Percentiles rank a stretch among this genome's conserved stretches.
Evolutionary conservation across 2,113 vertebrate species (phyloP).

Genomic region (Meles meles): DNA sequence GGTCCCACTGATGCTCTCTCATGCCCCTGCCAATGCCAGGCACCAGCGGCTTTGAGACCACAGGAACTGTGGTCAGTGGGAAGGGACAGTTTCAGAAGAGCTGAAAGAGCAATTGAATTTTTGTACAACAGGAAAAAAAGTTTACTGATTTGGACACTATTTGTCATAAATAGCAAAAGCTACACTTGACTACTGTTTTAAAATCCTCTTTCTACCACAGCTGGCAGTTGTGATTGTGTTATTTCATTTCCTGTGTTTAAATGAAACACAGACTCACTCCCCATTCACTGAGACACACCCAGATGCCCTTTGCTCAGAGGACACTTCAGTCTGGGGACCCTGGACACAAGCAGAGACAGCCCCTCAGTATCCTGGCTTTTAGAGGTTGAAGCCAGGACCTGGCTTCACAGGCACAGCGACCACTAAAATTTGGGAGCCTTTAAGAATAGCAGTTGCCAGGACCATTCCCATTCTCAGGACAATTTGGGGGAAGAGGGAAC

Average conservation of each 20-base stretch:
- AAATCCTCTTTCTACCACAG: background rate
- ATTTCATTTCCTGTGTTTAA: background rate
- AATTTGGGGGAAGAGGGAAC: background rate
- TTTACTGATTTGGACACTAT: conserved; percentile 67
- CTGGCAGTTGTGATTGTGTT: background rate
- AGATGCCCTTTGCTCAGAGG: background rate
- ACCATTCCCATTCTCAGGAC: background rate
- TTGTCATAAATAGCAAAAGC: conserved; percentile 79
- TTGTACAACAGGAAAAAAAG: conserved; percentile 50
- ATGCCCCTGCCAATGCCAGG: conserved; percentile 63
- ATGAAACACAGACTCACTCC: background rate
- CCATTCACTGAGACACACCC: background rate
- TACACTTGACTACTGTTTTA: conserved; percentile 76
- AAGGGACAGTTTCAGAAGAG: conserved; percentile 54
- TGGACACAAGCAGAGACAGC: background rate
- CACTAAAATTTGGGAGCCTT: background rate
- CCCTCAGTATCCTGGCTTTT: background rate
- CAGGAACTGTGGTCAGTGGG: conserved; percentile 30
- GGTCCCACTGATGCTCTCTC: background rate
- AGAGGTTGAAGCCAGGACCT: background rate
- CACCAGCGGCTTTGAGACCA: conserved; percentile 56
- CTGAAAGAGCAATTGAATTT: background rate
- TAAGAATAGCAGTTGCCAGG: background rate
- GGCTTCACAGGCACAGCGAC: background rate
- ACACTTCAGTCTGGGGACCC: background rate